Percentiles rank a stretch among this genome's conserved stretches.
These are phyloP conservation scores for Peribatodes rhomboidaria DNA, from an alignment of 2,888 invertebrate genomes.

Conservation along the genomic window DNA sequence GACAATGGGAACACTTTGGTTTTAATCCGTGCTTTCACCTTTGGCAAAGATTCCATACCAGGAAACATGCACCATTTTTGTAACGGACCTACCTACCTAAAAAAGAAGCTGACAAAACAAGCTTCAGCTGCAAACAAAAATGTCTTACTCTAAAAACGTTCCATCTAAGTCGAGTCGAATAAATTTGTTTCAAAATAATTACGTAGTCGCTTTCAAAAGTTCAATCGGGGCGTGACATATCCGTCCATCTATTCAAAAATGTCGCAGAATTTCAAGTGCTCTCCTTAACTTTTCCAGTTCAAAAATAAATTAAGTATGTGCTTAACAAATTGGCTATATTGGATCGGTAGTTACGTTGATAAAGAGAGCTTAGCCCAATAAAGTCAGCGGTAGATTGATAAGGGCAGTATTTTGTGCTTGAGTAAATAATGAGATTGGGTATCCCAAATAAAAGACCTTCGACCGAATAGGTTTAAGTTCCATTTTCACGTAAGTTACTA, in stretches of 20 bases:
- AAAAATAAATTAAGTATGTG: background rate
- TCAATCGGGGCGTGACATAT: background rate
- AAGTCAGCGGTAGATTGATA: slow-evolving; percentile 26
- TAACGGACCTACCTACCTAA: too few relatives aligned
- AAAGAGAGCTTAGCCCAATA: slow-evolving; percentile 12
- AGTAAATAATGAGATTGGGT: slow-evolving; percentile 26
- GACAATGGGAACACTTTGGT: slow-evolving; percentile 35
- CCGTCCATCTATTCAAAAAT: background rate
- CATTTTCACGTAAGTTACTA: too few relatives aligned
- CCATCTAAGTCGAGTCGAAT: too few relatives aligned
- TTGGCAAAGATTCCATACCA: slow-evolving; percentile 1
- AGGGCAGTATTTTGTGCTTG: slow-evolving; percentile 17
- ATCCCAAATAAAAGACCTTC: slow-evolving; percentile 2
- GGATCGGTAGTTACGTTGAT: slow-evolving; percentile 15
- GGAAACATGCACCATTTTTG: background rate
- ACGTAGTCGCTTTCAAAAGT: too few relatives aligned
- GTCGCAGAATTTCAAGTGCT: background rate
- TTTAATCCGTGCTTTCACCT: slow-evolving; percentile 17
- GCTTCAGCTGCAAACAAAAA: too few relatives aligned
- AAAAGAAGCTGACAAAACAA: too few relatives aligned
- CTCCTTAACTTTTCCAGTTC: background rate
- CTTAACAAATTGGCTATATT: slow-evolving; percentile 1
- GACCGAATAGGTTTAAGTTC: background rate
- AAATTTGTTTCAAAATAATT: too few relatives aligned
- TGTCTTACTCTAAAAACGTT: too few relatives aligned